Conservation (phyloP, 64 coral and sea anemone species). For the Pocillopora damicornis region DNA sequence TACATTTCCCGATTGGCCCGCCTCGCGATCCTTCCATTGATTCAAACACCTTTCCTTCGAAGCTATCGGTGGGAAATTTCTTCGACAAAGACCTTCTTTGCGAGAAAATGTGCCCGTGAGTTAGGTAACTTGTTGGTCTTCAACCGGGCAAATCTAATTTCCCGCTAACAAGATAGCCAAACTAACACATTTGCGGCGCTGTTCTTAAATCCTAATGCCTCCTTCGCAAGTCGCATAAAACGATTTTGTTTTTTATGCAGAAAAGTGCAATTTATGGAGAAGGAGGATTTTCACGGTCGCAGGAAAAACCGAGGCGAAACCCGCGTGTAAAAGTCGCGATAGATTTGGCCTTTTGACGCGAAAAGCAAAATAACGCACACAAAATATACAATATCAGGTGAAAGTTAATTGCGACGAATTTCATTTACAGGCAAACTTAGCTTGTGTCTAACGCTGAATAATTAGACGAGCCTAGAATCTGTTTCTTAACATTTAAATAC, state of each 20-base stretch:
- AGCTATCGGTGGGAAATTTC: neutral
- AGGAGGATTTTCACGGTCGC: neutral
- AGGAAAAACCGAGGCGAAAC: neutral
- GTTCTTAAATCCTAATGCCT: neutral
- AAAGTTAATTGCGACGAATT: slow-evolving; percentile 32
- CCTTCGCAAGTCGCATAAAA: neutral
- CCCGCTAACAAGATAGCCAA: neutral
- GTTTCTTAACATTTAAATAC: neutral
- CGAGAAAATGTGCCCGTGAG: neutral
- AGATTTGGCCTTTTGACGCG: slow-evolving; percentile 19
- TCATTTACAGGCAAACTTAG: slow-evolving; percentile 21
- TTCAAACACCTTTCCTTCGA: too few species aligned
- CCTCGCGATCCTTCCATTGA: neutral
- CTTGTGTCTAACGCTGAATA: neutral
- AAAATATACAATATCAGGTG: slow-evolving; percentile 17
- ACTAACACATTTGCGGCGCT: neutral
- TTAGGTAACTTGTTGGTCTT: neutral
- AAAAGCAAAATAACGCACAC: slow-evolving; percentile 17
- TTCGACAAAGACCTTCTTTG: neutral
- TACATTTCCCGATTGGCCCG: neutral
- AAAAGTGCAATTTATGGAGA: neutral
- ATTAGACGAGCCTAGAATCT: neutral
- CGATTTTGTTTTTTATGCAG: neutral
- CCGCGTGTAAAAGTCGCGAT: neutral
- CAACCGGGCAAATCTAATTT: slow-evolving; percentile 30